A percentile compares a stretch with the other conserved stretches of the same genome.
phyloP scores from a whole-genome alignment of 2,888 invertebrate species.

The Lomographa bimaculata region DNA sequence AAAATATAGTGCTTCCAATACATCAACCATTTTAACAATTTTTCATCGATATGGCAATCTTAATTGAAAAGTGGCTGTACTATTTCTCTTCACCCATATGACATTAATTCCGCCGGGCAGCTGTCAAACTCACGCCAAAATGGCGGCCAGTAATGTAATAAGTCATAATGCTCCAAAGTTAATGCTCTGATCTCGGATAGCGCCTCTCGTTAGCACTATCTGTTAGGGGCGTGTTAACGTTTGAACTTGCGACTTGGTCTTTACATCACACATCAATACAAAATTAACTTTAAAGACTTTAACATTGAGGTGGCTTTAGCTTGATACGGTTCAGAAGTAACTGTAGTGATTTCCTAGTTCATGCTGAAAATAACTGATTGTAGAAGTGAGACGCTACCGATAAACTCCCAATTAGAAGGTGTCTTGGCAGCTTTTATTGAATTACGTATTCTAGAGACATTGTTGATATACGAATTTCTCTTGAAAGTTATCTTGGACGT shows the following conservation, averaged over 20 bases:
- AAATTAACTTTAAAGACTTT: conserved; percentile 12
- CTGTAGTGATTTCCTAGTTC: conserved; percentile 31
- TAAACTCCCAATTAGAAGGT: conserved; percentile 31
- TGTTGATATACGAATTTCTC: not conserved
- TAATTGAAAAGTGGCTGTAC: conserved; percentile 15
- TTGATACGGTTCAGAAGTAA: conserved; percentile 8
- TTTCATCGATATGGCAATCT: conserved; percentile 14
- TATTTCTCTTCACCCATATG: conserved; percentile 31
- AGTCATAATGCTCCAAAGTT: conserved; percentile 44
- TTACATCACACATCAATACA: conserved; percentile 12
- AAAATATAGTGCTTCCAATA: conserved; percentile 8
- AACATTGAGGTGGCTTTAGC: conserved; percentile 16
- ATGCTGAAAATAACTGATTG: conserved; percentile 32
- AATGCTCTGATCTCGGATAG: conserved; percentile 51
- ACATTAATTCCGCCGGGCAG: conserved; percentile 37
- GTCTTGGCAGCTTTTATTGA: conserved; percentile 15
- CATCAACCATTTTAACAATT: conserved; percentile 6
- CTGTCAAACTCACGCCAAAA: conserved; percentile 36
- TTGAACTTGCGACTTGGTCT: conserved; percentile 27
- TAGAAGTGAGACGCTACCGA: conserved; percentile 29
- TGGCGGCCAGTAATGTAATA: conserved; percentile 34
- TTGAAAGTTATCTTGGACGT: too few species aligned
- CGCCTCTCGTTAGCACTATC: conserved; percentile 62
- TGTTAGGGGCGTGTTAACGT: conserved; percentile 44
- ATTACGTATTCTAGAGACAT: not conserved